phyloP scores from a whole-genome alignment of 2,888 invertebrate species.

The Dorcus parallelipipedus region DNA sequence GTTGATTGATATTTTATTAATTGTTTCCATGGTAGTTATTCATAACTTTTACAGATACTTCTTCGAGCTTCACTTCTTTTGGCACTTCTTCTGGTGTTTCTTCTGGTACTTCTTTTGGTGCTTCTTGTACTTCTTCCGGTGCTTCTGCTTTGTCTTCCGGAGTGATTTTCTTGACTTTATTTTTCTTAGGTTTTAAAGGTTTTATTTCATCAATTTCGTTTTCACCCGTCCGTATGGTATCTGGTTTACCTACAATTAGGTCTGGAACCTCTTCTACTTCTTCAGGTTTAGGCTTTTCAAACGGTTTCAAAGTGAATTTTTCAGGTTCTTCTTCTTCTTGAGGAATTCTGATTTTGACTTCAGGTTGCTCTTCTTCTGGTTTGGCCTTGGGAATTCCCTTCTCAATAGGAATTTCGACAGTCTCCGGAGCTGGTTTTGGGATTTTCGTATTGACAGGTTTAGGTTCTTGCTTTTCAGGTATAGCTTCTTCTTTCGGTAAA shows the following conservation, averaged over 20 bases:
- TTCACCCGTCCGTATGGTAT: constrained; percentile 14
- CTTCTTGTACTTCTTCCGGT: constrained; percentile 13
- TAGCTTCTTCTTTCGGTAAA: constrained; percentile 22
- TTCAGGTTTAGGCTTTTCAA: constrained; percentile 38
- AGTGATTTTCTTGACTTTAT: constrained; percentile 22
- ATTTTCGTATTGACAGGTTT: constrained; percentile 39
- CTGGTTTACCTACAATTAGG: constrained; percentile 21
- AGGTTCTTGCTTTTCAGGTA: constrained; percentile 35
- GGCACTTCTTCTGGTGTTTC: constrained; percentile 1
- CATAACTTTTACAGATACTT: too few species aligned
- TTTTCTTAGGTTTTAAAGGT: constrained; percentile 40
- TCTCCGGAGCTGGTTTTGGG: constrained; percentile 48
- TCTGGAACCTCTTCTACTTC: constrained; percentile 18
- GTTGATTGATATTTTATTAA: too few species aligned
- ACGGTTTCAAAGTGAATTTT: constrained; percentile 29
- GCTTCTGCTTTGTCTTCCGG: constrained; percentile 32
- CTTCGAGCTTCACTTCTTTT: too few species aligned
- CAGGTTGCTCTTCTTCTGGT: constrained; percentile 48
- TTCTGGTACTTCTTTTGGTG: constrained; percentile 17
- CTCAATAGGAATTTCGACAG: constrained; percentile 38
- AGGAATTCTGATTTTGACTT: constrained; percentile 44
- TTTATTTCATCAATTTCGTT: constrained; percentile 11
- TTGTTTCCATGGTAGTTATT: too few species aligned
- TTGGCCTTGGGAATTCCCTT: constrained; percentile 46
- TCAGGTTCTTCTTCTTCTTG: constrained; percentile 34